These are phyloP conservation scores for Microtus pennsylvanicus DNA, from an alignment of 2,113 vertebrate species.

Conservation along the genomic window DNA sequence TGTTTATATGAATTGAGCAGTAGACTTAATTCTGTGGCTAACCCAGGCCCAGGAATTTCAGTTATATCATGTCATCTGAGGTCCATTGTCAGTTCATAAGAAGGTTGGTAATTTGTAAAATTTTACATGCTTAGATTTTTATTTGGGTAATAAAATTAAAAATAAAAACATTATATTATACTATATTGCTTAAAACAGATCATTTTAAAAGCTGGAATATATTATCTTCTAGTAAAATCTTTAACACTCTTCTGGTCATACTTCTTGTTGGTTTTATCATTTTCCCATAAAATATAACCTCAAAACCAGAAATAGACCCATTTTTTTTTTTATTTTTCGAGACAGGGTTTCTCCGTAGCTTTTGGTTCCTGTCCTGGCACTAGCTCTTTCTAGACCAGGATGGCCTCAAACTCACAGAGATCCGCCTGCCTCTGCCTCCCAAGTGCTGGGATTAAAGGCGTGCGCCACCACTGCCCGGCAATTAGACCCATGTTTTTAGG, in stretches of 20 bases:
- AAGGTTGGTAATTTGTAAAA: background rate
- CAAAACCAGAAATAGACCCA: background rate
- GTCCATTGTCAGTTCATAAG: background rate
- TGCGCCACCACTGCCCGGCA: too few relatives aligned
- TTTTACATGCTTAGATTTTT: background rate
- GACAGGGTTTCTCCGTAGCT: too few relatives aligned
- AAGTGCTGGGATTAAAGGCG: too few relatives aligned
- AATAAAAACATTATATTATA: background rate
- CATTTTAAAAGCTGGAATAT: conserved; percentile 2
- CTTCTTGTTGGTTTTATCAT: conserved; percentile 17
- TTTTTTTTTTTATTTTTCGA: too few relatives aligned
- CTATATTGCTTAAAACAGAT: background rate
- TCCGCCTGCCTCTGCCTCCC: too few relatives aligned
- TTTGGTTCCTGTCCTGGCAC: too few relatives aligned
- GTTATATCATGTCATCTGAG: background rate
- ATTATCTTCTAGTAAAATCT: background rate
- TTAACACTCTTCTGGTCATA: background rate
- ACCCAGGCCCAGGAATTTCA: background rate
- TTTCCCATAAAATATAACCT: background rate
- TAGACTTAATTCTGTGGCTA: background rate
- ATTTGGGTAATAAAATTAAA: conserved; percentile 24
- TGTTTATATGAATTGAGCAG: background rate
- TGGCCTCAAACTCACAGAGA: too few relatives aligned
- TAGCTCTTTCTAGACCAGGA: too few relatives aligned
- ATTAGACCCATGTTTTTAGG: background rate